These are phyloP conservation scores for Trichopoda pennipes DNA, from an alignment of 2,888 invertebrate species.

Conservation along the genomic window DNA sequence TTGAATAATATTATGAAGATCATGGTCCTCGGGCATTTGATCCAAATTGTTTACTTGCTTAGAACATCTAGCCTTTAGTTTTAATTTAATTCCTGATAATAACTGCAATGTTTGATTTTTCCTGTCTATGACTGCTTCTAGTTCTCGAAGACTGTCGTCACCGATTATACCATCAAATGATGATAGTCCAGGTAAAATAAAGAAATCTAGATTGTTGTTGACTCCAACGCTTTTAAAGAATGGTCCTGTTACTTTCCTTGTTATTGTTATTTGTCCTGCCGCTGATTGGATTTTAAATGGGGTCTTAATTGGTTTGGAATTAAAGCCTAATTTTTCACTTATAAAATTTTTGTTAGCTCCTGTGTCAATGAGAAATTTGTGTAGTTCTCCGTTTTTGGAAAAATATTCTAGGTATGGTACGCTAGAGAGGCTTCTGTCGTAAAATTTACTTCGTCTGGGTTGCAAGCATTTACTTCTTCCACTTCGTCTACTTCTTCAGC, in stretches of 20 bases:
- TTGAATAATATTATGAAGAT: neutral
- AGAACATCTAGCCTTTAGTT: neutral
- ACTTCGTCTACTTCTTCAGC: too few species aligned
- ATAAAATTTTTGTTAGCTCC: conserved; percentile 23
- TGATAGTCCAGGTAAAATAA: conserved; percentile 50
- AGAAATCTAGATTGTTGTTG: conserved; percentile 44
- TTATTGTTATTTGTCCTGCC: conserved; percentile 16
- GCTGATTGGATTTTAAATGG: conserved; percentile 27
- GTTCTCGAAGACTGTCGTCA: conserved; percentile 56
- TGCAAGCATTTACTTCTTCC: neutral
- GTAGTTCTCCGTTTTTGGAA: conserved; percentile 5
- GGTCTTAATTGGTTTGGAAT: conserved; percentile 11
- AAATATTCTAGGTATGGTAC: conserved; percentile 48
- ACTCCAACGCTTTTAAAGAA: conserved; percentile 35
- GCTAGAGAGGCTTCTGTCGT: conserved; percentile 16
- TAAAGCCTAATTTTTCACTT: conserved; percentile 8
- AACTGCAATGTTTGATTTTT: conserved; percentile 12
- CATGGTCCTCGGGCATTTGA: conserved; percentile 3
- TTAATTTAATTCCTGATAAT: neutral
- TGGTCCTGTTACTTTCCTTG: conserved; percentile 7
- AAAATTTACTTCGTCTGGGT: conserved; percentile 17
- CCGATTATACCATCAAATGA: conserved; percentile 58
- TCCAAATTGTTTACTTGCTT: conserved; percentile 5
- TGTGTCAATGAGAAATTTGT: conserved; percentile 43
- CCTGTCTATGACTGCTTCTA: conserved; percentile 62